Evolutionary conservation across 2,888 invertebrate genomes (phyloP), one percentile per base, ranked within the genome.

Genomic region (Melanostoma scalare): DNA sequence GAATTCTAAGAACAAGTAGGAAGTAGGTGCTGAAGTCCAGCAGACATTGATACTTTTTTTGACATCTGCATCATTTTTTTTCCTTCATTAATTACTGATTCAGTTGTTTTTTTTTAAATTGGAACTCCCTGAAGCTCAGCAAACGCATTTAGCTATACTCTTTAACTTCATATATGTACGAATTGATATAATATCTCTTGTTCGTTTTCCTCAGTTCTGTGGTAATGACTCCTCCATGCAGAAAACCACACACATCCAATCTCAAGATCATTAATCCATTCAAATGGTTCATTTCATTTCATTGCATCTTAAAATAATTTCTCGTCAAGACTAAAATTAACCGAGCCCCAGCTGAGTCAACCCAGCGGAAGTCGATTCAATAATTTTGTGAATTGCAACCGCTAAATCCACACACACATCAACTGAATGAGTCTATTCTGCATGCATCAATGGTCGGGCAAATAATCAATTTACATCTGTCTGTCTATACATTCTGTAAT

Each of bases 381-480:
- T 53, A 31, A 61, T 44, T 68, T 38, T 44, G 36, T 50, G 30
- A 60, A 69, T 71, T 52, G 46, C 36, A 9, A 52, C 58, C 68
- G 46, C 73, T 63, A 61, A 78, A 73, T 61, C 55, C 55, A 30
- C 1, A 20, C 20, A 20, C 20, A 20, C 67, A 77, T 77, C 30
- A 71, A 58, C 31, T 63, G 5, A 48, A 38, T 48, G n/a, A 48
- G 61, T 63, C 61, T 46, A 6, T 55, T 5, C 74, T 60, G 58
- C 46, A 67, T 67, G 73, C 82, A 55, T 79, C 79, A 65, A 84
- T 84, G 79, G 74, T 30, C 60, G 60, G 60, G 84, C 74, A 84
- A 84, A 84, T 79, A 84, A 84, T 79, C 60, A 75, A 46, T 73
- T 78, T 61, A 61, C 63, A 78, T 82, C 82, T 72, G 72, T 65